phyloP scores from a whole-genome alignment of 2,113 vertebrate genomes.

The Channa maculata region DNA sequence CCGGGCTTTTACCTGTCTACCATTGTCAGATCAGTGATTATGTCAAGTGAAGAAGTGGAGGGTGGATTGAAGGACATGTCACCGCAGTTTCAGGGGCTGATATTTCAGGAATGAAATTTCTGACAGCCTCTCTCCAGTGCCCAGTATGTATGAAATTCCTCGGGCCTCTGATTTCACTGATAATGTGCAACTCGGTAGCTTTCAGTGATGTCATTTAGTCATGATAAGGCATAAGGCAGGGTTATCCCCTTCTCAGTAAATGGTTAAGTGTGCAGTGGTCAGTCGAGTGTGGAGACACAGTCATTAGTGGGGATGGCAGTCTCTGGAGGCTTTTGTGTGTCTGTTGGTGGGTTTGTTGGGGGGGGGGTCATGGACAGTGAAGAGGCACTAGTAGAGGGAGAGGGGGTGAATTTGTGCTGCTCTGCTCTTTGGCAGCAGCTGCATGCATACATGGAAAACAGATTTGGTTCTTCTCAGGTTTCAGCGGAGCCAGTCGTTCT shows the following conservation, averaged over 20 bases:
- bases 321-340: constrained; percentile 59
- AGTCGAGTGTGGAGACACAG: constrained; percentile 60
- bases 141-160: constrained; percentile 66
- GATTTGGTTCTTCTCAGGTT: constrained; percentile 81
- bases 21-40: constrained; percentile 74
- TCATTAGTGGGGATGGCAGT: constrained; percentile 69
- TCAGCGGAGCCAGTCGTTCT: constrained; percentile 76
- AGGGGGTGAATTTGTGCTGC: constrained; percentile 49
- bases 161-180: constrained; percentile 73
- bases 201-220: constrained; percentile 64
- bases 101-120: constrained; percentile 77
- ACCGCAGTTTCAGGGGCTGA: constrained; percentile 58
- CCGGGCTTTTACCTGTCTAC: constrained; percentile 63
- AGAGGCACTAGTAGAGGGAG: constrained; percentile 46
- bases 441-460: constrained; percentile 81
- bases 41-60: constrained; percentile 66
- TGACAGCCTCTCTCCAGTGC: constrained; percentile 64
- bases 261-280: constrained; percentile 62
- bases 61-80: constrained; percentile 69
- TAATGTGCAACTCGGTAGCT: constrained; percentile 63
- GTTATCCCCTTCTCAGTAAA: constrained; percentile 54
- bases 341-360: constrained; percentile 1
- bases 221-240: constrained; percentile 56
- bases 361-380: constrained; percentile 64
- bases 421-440: constrained; percentile 78